phyloP scores from a whole-genome alignment of 2,797 vertebrate genomes.

The Thalassophryne amazonica region DNA sequence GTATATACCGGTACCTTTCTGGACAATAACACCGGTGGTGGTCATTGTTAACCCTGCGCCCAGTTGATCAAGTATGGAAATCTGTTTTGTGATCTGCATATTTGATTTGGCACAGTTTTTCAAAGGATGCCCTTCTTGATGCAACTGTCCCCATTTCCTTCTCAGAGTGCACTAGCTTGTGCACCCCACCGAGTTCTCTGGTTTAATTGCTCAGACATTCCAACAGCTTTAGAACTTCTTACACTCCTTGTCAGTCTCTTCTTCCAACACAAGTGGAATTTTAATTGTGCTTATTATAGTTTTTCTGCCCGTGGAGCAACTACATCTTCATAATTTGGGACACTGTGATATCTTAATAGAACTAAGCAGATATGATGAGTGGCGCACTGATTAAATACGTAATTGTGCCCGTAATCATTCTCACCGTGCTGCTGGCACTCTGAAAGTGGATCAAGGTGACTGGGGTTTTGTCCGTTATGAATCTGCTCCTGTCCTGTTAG shows the following conservation, averaged over 20 bases:
- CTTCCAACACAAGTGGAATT: slow-evolving; percentile 19
- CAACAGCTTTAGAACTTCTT: slow-evolving; percentile 5
- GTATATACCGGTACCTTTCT: no score
- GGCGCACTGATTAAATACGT: slow-evolving; percentile 39
- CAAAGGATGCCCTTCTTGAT: no score
- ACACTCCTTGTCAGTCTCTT: slow-evolving; percentile 16
- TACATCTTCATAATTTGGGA: slow-evolving; percentile 20
- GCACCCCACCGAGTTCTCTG: no score
- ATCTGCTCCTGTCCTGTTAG: slow-evolving; percentile 18
- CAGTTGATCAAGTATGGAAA: no score
- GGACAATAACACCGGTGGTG: no score
- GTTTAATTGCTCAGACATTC: background rate
- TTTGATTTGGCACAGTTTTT: no score
- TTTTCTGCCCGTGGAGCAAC: slow-evolving; percentile 5
- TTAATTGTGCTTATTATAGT: slow-evolving; percentile 8
- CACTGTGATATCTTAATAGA: slow-evolving; percentile 45
- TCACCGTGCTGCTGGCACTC: slow-evolving; percentile 25
- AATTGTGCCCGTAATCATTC: slow-evolving; percentile 48
- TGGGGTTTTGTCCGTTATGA: slow-evolving; percentile 22
- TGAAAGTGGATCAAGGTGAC: slow-evolving; percentile 24
- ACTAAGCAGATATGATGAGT: slow-evolving; percentile 53
- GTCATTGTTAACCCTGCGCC: no score
- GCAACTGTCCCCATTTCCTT: no score
- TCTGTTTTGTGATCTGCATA: no score
- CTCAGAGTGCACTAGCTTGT: no score